Percentiles rank a stretch among this genome's conserved stretches.
phyloP scores from a whole-genome alignment of 2,888 invertebrate species.

The Lasioglossum oenotherae region DNA sequence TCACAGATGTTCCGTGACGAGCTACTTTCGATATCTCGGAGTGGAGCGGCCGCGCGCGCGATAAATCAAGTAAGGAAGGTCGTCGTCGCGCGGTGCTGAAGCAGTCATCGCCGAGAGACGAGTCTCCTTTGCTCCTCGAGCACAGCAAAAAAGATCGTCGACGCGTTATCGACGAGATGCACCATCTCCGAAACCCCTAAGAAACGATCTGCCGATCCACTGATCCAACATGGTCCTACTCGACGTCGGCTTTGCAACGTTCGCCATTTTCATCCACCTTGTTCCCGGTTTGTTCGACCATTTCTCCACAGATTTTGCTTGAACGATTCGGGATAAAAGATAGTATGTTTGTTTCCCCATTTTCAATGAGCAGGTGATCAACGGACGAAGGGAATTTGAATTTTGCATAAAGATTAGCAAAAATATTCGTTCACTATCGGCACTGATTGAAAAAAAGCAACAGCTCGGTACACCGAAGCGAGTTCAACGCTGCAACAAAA shows the following conservation, averaged over 20 bases:
- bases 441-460: not conserved
- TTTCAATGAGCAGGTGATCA: no score
- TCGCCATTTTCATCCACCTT: no score
- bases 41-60: slow-evolving; percentile 51
- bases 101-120: slow-evolving; percentile 9
- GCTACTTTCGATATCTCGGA: slow-evolving; percentile 55
- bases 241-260: slow-evolving; percentile 29
- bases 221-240: slow-evolving; percentile 65
- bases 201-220: slow-evolving; percentile 3
- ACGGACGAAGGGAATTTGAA: no score
- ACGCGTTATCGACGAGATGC: slow-evolving; percentile 68
- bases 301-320: no score
- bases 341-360: no score
- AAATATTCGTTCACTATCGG: not conserved
- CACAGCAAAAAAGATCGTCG: slow-evolving; percentile 26
- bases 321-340: no score
- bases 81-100: slow-evolving; percentile 63
- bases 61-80: slow-evolving; percentile 75
- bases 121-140: not conserved
- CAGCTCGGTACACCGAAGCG: not conserved
- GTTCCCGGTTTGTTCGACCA: no score
- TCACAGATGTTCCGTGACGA: slow-evolving; percentile 60
- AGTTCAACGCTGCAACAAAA: not conserved
- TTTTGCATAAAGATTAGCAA: no score
- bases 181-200: slow-evolving; percentile 62